These are phyloP conservation scores for Herpailurus yagouaroundi DNA, from an alignment of 2,113 vertebrate genomes.

Conservation along the genomic window DNA sequence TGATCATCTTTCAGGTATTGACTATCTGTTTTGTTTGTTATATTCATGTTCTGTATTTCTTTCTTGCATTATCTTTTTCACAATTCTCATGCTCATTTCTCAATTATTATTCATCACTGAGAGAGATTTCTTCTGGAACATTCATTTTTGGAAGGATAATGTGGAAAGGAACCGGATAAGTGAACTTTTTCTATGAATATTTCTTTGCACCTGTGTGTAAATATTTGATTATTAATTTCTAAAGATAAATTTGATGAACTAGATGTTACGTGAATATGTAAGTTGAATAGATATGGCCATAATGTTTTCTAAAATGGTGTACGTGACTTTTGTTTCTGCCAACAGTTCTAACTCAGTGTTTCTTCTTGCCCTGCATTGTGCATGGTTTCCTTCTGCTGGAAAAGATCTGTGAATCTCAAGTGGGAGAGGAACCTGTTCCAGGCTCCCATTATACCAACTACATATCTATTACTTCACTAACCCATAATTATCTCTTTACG, in stretches of 20 bases:
- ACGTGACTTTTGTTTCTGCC: neutral
- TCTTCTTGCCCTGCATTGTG: neutral
- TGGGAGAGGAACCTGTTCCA: neutral
- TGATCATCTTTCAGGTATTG: neutral
- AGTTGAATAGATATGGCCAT: neutral
- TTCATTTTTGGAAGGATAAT: conserved; percentile 46
- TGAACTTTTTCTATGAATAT: neutral
- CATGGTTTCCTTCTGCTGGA: neutral
- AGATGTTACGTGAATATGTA: neutral
- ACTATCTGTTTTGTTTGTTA: neutral
- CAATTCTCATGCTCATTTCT: neutral
- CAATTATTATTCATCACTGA: neutral
- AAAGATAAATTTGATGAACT: neutral
- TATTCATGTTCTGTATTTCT: neutral
- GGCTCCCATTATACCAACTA: neutral
- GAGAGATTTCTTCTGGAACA: neutral
- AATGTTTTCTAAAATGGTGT: neutral
- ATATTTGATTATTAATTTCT: neutral
- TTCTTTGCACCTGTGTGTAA: neutral
- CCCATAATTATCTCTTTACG: neutral
- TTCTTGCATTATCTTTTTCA: neutral
- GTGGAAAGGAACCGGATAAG: neutral
- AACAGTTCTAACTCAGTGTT: neutral
- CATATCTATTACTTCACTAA: neutral
- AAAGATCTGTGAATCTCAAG: neutral